Base-by-base conservation (phyloP, 2,113 vertebrate genomes). In the Apodemus sylvaticus region DNA sequence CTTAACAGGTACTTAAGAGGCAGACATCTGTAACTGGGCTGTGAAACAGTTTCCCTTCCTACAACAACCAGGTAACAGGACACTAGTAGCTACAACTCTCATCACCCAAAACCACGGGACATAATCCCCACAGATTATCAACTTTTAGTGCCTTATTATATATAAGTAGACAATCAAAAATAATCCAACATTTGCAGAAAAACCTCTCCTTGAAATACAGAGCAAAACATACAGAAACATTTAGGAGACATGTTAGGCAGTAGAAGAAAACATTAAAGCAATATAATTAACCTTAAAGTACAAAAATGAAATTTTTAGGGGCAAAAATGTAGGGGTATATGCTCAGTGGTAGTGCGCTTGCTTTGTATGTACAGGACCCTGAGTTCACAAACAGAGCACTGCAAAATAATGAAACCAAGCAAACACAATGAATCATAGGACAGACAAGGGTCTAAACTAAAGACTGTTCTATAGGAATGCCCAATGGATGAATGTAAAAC, bases 101-200 rank as follows among this genome's bases (percentile, higher is more conserved):
- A 83, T 95, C 7, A 92, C 2, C 71, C 17, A 10, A 95, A 64
- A 64, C 36, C 86, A 86, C 11, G 85, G 29, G 11, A 90, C 88
- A 77, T 82, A 62, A 89, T 48, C 51, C 5, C 39, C 17, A 90
- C 6, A 90, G 89, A 60, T 96, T 31, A 89, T 22, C 29, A 87
- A 86, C 42, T 51, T 88, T 95, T 70, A 89, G 29, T 74, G 58
- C 60, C 12, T 93, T 48, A 86, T 76, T 91, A 85, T 53, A 88
- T 68, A 45, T 45, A 87, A 87, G 58, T 90, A 22, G 51, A 68
- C 12, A 91, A 29, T 31, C 24, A 88, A 91, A 51, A 88, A 83
- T 79, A n/a, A 93, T 60, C 22, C 14, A 73, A 91, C 14, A 93
- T 89, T 95, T 89, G 48, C 85, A 55, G 78, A 89, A 92, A 86